Conservation (phyloP, 2,888 invertebrate species). For the Ennomos erosarius region DNA sequence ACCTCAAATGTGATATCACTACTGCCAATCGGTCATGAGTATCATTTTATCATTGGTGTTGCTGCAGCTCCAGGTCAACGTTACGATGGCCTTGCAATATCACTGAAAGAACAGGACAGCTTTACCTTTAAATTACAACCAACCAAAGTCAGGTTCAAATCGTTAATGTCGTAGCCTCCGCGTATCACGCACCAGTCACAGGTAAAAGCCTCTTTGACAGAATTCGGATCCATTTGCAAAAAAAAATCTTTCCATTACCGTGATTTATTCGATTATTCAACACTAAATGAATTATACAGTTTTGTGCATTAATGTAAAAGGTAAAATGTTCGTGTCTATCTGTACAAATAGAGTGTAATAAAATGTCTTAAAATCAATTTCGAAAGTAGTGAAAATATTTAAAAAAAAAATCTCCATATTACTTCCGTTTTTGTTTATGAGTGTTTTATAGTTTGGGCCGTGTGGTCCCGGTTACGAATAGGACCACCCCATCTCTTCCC, state of each 20-base stretch:
- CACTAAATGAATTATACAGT: conserved; percentile 67
- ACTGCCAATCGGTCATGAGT: too few relatives aligned
- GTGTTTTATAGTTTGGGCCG: too few relatives aligned
- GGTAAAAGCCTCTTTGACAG: conserved; percentile 53
- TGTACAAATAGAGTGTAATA: not conserved
- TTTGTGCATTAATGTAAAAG: conserved; percentile 43
- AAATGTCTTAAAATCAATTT: conserved; percentile 2
- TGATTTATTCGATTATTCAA: conserved; percentile 81
- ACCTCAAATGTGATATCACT: too few relatives aligned
- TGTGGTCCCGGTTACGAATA: too few relatives aligned
- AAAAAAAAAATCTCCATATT: not conserved
- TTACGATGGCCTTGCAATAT: too few relatives aligned
- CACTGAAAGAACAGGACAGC: too few relatives aligned
- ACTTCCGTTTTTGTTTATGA: too few relatives aligned
- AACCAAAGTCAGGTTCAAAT: not conserved
- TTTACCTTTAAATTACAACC: too few relatives aligned
- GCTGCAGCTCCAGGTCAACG: too few relatives aligned
- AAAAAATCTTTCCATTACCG: conserved; percentile 71
- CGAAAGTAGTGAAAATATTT: not conserved
- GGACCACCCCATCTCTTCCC: too few relatives aligned
- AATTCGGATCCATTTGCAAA: conserved; percentile 68
- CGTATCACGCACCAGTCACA: conserved; percentile 13
- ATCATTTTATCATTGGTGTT: too few relatives aligned
- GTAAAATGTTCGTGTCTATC: conserved; percentile 30
- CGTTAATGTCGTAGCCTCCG: not conserved